phyloP scores from a whole-genome alignment of 2,888 invertebrate genomes.

The Tinea semifulvella region DNA sequence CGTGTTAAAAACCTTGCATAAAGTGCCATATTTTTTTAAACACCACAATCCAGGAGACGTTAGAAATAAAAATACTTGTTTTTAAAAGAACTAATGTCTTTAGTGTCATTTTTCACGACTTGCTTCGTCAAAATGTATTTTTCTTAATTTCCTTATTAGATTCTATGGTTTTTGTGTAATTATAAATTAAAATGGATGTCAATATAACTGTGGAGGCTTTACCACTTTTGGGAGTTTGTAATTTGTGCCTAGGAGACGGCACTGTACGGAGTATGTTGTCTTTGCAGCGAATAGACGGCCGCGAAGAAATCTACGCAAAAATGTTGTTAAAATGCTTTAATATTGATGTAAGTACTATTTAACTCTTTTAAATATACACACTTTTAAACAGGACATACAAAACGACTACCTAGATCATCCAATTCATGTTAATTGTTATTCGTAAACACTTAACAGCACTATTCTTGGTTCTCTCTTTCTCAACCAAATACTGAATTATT shows the following conservation, averaged over 20 bases:
- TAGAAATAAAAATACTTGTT: too few species aligned
- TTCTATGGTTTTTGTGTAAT: too few species aligned
- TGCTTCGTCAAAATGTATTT: too few species aligned
- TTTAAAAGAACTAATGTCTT: too few species aligned
- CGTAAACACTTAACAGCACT: not conserved
- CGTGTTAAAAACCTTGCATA: too few species aligned
- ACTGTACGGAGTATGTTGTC: constrained; percentile 51
- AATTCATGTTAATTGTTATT: not conserved
- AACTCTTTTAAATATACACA: not conserved
- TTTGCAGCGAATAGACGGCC: constrained; percentile 30
- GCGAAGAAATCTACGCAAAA: constrained; percentile 36
- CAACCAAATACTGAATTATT: too few species aligned
- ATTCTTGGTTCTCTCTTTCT: not conserved
- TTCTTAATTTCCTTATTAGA: too few species aligned
- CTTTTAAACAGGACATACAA: too few species aligned
- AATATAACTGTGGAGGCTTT: constrained; percentile 48
- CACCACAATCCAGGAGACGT: too few species aligned
- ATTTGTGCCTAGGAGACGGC: constrained; percentile 48
- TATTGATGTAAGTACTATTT: constrained; percentile 45
- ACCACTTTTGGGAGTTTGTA: constrained; percentile 48
- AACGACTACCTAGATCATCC: too few species aligned
- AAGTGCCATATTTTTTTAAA: too few species aligned
- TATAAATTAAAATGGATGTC: constrained; percentile 24
- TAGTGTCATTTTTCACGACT: too few species aligned
- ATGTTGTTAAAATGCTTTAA: constrained; percentile 48